These are phyloP conservation scores for Drosophila meridiana DNA, from an alignment of 2,888 invertebrate genomes.

Conservation along the genomic window DNA sequence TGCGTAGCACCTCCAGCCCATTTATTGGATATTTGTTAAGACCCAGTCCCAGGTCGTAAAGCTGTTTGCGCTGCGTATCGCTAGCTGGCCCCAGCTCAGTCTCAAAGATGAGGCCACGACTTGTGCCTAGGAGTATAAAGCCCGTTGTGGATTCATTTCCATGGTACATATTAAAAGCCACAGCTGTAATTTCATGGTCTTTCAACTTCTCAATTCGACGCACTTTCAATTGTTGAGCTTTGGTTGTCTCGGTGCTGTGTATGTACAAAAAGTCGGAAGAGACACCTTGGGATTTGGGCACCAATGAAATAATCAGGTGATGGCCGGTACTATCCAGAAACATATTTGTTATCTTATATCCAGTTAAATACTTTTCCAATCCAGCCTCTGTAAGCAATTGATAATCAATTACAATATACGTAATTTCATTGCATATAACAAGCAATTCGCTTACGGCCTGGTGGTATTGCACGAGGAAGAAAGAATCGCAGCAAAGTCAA, in stretches of 20 bases:
- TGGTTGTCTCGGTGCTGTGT: constrained; percentile 83
- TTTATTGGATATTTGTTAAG: constrained; percentile 91
- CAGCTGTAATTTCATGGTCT: constrained; percentile 93
- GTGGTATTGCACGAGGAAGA: constrained; percentile 90
- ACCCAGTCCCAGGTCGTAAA: constrained; percentile 94
- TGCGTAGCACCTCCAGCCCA: constrained; percentile 93
- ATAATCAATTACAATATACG: neutral
- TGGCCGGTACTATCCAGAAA: constrained; percentile 93
- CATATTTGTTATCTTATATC: constrained; percentile 81
- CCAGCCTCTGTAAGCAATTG: constrained; percentile 71
- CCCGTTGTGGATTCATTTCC: constrained; percentile 90
- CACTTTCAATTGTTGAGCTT: constrained; percentile 89
- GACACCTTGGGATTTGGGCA: constrained; percentile 86
- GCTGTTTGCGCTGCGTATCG: constrained; percentile 95
- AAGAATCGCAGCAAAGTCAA: constrained; percentile 91
- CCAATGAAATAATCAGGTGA: constrained; percentile 91
- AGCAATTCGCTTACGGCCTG: constrained; percentile 88
- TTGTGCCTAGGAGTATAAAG: constrained; percentile 94
- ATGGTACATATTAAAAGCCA: constrained; percentile 94
- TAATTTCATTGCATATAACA: neutral
- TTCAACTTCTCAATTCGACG: constrained; percentile 87
- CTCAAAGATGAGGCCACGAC: constrained; percentile 95
- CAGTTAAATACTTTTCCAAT: constrained; percentile 82
- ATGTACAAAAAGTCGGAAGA: constrained; percentile 92
- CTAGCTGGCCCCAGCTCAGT: constrained; percentile 93